A percentile compares a stretch with the other conserved stretches of the same genome.
These are phyloP conservation scores for Poeciliopsis paucimaculata DNA, from an alignment of 2,797 vertebrate genomes.

Conservation along the genomic window DNA sequence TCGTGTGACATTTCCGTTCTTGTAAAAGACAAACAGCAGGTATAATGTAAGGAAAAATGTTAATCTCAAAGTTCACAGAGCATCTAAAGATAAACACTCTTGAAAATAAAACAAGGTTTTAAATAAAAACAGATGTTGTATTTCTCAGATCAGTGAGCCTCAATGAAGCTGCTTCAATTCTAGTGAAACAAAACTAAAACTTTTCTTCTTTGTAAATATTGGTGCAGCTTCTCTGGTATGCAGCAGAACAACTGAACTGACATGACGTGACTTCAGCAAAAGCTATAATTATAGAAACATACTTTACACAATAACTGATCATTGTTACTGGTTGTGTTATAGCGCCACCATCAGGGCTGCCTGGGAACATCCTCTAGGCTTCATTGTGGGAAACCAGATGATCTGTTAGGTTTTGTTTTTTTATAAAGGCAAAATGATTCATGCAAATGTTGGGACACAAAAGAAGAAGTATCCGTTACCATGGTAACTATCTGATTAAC, in stretches of 20 bases:
- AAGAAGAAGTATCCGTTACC: rapidly evolving
- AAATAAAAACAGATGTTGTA: background rate
- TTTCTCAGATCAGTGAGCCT: background rate
- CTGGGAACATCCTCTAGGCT: background rate
- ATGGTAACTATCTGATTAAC: background rate
- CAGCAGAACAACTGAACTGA: rapidly evolving
- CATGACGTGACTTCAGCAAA: background rate
- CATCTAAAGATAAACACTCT: background rate
- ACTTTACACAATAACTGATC: background rate
- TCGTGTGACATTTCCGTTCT: background rate
- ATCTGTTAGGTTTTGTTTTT: background rate
- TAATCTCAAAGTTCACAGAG: background rate
- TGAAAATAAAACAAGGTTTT: background rate
- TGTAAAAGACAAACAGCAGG: background rate
- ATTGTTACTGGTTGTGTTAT: background rate
- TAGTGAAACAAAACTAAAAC: background rate
- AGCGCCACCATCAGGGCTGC: constrained; percentile 23
- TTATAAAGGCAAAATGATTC: background rate
- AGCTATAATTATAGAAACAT: background rate
- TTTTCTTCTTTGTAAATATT: background rate
- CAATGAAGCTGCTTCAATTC: background rate
- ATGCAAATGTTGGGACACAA: background rate
- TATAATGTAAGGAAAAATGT: background rate
- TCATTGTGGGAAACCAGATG: background rate
- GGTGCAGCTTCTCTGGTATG: background rate